These are phyloP conservation scores for Sturnus vulgaris DNA, from an alignment of 2,113 vertebrate genomes.

Conservation along the genomic window DNA sequence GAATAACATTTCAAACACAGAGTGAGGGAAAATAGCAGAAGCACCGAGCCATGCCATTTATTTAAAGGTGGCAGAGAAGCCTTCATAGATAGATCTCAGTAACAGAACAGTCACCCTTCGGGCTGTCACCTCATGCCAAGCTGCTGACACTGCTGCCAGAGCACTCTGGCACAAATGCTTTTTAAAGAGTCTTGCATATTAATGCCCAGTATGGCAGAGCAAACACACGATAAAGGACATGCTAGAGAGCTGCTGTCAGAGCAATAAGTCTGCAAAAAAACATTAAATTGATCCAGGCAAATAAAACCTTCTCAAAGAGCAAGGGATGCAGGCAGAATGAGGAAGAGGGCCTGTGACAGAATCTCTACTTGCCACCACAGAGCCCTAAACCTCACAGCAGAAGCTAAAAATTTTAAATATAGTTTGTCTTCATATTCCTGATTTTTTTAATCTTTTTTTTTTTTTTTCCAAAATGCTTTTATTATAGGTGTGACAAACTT, in stretches of 20 bases:
- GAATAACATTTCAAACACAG: background rate
- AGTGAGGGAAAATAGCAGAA: background rate
- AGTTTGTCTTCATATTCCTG: fast-evolving
- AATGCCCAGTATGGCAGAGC: background rate
- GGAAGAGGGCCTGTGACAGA: background rate
- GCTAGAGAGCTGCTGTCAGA: background rate
- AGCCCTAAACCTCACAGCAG: background rate
- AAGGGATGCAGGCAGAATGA: background rate
- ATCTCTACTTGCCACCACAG: background rate
- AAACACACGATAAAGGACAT: background rate
- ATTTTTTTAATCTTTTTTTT: background rate
- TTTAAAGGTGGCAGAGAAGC: background rate
- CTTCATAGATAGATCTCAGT: fast-evolving
- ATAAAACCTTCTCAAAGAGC: background rate
- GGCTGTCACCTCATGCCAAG: background rate
- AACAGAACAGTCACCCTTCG: fast-evolving
- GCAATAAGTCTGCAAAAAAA: background rate
- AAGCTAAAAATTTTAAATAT: background rate
- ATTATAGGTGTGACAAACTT: background rate
- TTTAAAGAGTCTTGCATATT: background rate
- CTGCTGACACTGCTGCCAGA: background rate
- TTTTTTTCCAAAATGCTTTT: background rate
- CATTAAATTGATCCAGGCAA: background rate
- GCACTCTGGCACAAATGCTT: background rate
- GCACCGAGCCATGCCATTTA: background rate